Percentiles rank a stretch among this genome's conserved stretches.
These are phyloP conservation scores for Mythimna loreyi DNA, from an alignment of 2,888 invertebrate species.

Conservation along the genomic window DNA sequence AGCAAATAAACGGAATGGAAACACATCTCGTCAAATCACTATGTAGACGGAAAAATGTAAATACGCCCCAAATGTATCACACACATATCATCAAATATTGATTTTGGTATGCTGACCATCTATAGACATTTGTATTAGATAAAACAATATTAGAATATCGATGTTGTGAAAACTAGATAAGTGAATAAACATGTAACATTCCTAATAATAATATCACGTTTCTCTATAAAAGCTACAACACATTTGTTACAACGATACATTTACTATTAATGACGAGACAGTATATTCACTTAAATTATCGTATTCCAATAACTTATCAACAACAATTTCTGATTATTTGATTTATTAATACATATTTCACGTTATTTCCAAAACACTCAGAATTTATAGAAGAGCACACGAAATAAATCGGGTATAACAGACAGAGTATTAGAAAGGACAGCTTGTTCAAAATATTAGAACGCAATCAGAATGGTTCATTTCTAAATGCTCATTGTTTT, in stretches of 20 bases:
- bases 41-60: slow-evolving; percentile 2
- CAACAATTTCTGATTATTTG: not conserved
- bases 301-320: slow-evolving; percentile 10
- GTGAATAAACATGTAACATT: not conserved
- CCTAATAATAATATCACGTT: not conserved
- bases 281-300: not conserved
- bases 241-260: not conserved
- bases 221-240: not conserved
- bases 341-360: not conserved
- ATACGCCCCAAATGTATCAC: not conserved
- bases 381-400: not conserved
- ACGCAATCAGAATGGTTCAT: not conserved
- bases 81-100: slow-evolving; percentile 11
- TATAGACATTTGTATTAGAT: not conserved
- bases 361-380: slow-evolving; percentile 3
- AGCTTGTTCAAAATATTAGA: not conserved
- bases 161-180: not conserved
- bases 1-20: slow-evolving; percentile 18
- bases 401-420: not conserved
- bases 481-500: slow-evolving; percentile 25
- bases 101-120: not conserved
- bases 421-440: not conserved
- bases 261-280: not conserved
- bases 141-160: not conserved
- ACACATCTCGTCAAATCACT: slow-evolving; percentile 5